Evolutionary conservation across 1,140 invertebrate genomes (phyloP).

Genomic region (Cephus cinctus): DNA sequence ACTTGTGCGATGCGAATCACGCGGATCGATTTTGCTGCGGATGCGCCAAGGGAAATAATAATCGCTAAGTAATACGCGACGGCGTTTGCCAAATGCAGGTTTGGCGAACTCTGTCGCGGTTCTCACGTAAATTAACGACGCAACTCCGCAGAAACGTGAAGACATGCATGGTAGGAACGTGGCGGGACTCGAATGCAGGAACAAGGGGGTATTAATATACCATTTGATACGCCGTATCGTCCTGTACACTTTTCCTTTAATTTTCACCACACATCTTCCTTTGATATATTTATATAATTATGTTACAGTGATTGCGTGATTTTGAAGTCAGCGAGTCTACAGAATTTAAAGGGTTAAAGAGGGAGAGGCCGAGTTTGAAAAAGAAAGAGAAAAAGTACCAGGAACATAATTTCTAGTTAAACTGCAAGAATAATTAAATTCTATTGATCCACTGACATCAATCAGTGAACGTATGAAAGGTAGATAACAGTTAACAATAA

Average conservation of each 20-base stretch:
- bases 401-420: conserved; percentile 10
- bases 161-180: conserved; percentile 29
- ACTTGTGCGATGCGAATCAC: no score
- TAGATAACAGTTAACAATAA: conserved; percentile 7
- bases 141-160: conserved; percentile 24
- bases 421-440: conserved; percentile 20
- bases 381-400: conserved; percentile 4
- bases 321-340: conserved; percentile 29
- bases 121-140: no score
- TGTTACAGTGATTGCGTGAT: conserved; percentile 35
- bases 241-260: conserved; percentile 34
- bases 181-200: conserved; percentile 33
- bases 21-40: no score
- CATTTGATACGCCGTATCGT: conserved; percentile 32
- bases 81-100: no score
- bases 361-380: conserved; percentile 1
- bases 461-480: conserved; percentile 38
- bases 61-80: no score
- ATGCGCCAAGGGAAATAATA: no score
- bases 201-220: conserved; percentile 30
- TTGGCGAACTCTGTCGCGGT: no score
- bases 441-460: conserved; percentile 32
- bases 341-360: conserved; percentile 20
- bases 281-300: conserved; percentile 26
- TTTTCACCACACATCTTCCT: conserved; percentile 33